phyloP scores from a whole-genome alignment of 53 echinoderm and acorn worm genomes.

The Zoroaster sp. region DNA sequence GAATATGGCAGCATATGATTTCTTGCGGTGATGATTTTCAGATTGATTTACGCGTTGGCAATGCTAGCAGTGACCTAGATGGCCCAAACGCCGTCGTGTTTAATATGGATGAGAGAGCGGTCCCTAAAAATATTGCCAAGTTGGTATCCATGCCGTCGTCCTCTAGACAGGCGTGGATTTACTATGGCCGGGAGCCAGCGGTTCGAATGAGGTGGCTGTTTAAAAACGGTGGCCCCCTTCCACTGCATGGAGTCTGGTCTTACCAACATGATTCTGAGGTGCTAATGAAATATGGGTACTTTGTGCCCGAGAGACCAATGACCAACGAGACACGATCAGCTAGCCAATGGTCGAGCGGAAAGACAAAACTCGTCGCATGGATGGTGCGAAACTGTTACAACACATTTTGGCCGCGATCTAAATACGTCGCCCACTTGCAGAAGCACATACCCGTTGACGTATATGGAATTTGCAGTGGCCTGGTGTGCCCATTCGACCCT shows the following conservation, averaged over 20 bases:
- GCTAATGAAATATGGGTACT: constrained; percentile 62
- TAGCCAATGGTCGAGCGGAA: constrained; percentile 20
- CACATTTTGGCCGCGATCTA: constrained; percentile 81
- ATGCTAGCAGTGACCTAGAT: background rate
- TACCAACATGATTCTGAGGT: constrained; percentile 61
- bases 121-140: background rate
- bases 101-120: constrained; percentile 31
- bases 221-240: constrained; percentile 26
- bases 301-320: constrained; percentile 9
- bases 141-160: background rate
- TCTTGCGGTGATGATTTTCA: background rate
- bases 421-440: constrained; percentile 54
- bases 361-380: constrained; percentile 82
- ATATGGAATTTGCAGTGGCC: constrained; percentile 76
- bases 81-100: constrained; percentile 3
- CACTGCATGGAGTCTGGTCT: constrained; percentile 72
- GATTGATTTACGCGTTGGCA: background rate
- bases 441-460: constrained; percentile 69
- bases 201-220: constrained; percentile 61
- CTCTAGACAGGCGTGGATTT: constrained; percentile 66
- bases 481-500: constrained; percentile 67
- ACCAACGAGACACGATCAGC: background rate
- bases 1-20: background rate
- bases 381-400: constrained; percentile 83
- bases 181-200: constrained; percentile 70